These are phyloP conservation scores for Aythya baeri DNA, from an alignment of 2,113 vertebrate genomes.

Conservation along the genomic window DNA sequence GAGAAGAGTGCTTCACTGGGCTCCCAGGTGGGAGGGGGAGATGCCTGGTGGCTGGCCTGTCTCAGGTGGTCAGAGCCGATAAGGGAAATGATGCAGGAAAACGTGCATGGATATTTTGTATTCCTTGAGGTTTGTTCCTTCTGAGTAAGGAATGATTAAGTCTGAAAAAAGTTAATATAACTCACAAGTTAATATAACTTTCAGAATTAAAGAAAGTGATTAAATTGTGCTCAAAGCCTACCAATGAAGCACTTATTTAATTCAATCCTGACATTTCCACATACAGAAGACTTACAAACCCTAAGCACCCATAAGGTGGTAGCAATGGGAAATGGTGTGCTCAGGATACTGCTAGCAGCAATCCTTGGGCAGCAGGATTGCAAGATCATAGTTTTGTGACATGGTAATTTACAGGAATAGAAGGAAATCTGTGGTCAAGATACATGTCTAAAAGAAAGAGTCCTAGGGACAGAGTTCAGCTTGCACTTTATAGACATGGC, in stretches of 20 bases:
- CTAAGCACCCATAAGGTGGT: not conserved
- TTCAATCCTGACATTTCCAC: not conserved
- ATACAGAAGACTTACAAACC: not conserved
- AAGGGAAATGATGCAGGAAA: not conserved
- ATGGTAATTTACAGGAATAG: not conserved
- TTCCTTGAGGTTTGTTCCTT: not conserved
- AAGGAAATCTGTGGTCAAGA: not conserved
- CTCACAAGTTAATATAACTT: not conserved
- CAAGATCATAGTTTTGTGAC: not conserved
- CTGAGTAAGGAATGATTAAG: not conserved
- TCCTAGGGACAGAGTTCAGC: not conserved
- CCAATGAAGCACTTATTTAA: not conserved
- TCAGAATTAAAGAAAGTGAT: not conserved
- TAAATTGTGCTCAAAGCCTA: not conserved
- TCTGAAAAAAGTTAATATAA: not conserved
- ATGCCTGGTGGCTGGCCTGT: too few relatives aligned
- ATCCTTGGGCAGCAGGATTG: not conserved
- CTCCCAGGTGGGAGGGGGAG: not conserved
- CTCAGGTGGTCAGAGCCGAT: not conserved
- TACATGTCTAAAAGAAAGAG: not conserved
- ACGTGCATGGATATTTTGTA: not conserved
- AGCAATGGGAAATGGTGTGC: not conserved
- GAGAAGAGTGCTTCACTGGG: not conserved
- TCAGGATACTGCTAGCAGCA: rapidly evolving
- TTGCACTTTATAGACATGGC: not conserved